Conservation (phyloP, 2,888 invertebrate genomes). For the Rhagophthalmus giganteus region DNA sequence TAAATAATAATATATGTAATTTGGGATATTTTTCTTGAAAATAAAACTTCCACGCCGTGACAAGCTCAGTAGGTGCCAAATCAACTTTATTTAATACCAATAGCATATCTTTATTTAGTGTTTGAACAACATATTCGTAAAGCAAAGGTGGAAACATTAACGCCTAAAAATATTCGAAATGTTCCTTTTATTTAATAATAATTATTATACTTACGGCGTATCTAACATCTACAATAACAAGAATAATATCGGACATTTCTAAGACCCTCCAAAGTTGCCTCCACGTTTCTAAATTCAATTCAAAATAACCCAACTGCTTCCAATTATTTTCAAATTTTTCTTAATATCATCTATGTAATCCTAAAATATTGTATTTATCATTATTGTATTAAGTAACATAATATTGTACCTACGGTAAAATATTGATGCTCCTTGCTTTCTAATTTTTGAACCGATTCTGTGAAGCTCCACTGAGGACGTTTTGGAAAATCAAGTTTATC, state of each 20-base stretch:
- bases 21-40: constrained; percentile 71
- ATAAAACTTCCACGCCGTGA: constrained; percentile 86
- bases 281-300: constrained; percentile 95
- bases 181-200: not conserved
- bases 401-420: constrained; percentile 63
- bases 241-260: constrained; percentile 89
- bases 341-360: constrained; percentile 74
- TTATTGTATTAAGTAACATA: constrained; percentile 6
- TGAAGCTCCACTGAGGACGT: constrained; percentile 82
- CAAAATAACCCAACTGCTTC: constrained; percentile 80
- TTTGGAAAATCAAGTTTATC: constrained; percentile 76
- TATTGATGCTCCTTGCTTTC: constrained; percentile 82
- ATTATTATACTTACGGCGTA: constrained; percentile 66
- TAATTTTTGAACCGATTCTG: constrained; percentile 71
- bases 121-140: constrained; percentile 75
- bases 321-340: constrained; percentile 62
- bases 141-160: constrained; percentile 89
- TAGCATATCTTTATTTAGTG: constrained; percentile 81
- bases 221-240: constrained; percentile 87
- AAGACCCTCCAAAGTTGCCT: constrained; percentile 92
- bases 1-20: constrained; percentile 78
- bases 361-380: constrained; percentile 55
- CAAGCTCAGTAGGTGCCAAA: constrained; percentile 76
- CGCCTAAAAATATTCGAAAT: constrained; percentile 55
- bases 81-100: constrained; percentile 92